Base-by-base conservation (phyloP, 2,113 vertebrate species). In the Phaethon lepturus region DNA sequence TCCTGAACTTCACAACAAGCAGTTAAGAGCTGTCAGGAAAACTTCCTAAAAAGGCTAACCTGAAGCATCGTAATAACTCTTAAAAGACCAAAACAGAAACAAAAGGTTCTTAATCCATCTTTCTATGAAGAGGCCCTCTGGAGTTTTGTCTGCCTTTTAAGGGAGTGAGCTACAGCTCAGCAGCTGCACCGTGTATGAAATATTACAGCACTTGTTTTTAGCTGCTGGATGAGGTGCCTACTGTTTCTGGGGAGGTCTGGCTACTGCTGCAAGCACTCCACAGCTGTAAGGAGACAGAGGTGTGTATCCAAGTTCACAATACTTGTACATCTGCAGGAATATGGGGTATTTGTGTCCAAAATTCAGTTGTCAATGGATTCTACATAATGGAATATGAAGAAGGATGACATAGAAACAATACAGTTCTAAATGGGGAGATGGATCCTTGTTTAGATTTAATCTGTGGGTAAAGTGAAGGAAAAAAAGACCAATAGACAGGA, bases 101-200 rank as follows among this genome's bases (percentile, higher is more conserved):
- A 49, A 88, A 84, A 92, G 40, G 24, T 68, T 75, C 56, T 91
- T 81, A 71, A 92, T 89, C 79, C 76, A 91, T 95, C 92, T 91
- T 47, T 91, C 29, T 50, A 26, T 4, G 52, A 84, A 82, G 86
- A 95, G 44, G 64, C 58, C 88, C 69, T 93, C 68, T 33, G n/a
- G 64, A 73, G 25, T 38, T 94, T 67, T 67, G 13, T 49, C 40
- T 89, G 73, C 91, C 76, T 94, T 91, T 89, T 91, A 87, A 89
- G 80, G 95, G 75, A 17, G 64, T 50, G 74, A 96, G 33, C 56
- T 87, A 29, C 44, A 86, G 80, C 84, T 91, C 40, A 7, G 86
- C 94, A 93, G 94, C 92, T 92, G 90, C 35, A 44, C 23, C 42
- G 9, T 1, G 33, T 53, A 53, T 95, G 96, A 96, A 95, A 93